Base-by-base conservation (phyloP, 2,797 vertebrate genomes). In the Eospalax fontanierii region DNA sequence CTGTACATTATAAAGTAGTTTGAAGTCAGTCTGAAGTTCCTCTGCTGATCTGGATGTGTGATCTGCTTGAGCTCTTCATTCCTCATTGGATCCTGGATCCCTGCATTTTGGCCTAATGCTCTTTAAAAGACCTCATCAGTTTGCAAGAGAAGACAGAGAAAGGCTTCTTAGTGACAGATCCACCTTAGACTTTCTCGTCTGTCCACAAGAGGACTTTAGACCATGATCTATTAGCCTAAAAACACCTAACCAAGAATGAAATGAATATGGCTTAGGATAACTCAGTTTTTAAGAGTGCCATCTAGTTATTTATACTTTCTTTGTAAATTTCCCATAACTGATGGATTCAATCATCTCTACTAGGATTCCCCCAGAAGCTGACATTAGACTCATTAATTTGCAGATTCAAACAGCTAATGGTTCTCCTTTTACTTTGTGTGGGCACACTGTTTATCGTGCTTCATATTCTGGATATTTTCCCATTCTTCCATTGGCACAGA, bases 161-260 rank as follows among this genome's bases (percentile, higher is more conserved):
- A 33, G 4, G 3, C 43, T 65, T 26, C 24, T 82, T 21, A 59
- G 54, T 43, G 38, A 35, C 57, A 86, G 2, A 70, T 80, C 59
- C 66, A 54, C 61, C 33, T 24, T 16, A 11, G 4, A 0, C 3
- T 87, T 84, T 19, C 85, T 19, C 26, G n/a, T 38, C 21, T 81
- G 18, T 35, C 30, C 50, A 28, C 2, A 68, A 50, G 46, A 92
- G 6, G 5, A 79, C 46, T 57, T 96, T 84, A 79, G 24, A 78
- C n/a, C 80, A 90, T 33, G 22, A 50, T 54, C 68, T 74, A 1
- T 57, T 91, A 57, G 22, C 38, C 79, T 76, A 38, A 90, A 86
- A 93, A 21, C 76, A 83, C 38, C 71, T 91, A 80, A 73, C 40
- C 93, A 95, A 70, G 35, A 80, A 91, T n/a, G 38, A 86, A 83